These are phyloP conservation scores for Seriola quinqueradiata DNA, from an alignment of 2,113 vertebrate genomes.

Conservation along the genomic window DNA sequence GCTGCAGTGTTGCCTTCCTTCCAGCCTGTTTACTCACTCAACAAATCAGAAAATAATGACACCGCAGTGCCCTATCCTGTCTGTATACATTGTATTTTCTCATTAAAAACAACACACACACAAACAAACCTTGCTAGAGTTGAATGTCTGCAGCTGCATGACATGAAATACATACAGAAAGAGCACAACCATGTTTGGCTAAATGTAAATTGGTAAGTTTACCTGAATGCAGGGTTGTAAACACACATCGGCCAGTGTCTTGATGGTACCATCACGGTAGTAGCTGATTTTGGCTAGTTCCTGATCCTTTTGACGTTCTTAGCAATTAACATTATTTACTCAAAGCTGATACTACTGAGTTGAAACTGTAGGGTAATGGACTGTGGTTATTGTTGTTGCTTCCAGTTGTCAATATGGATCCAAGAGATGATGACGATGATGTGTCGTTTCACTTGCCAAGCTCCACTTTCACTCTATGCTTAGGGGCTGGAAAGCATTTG, in stretches of 20 bases:
- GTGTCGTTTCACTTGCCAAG: neutral
- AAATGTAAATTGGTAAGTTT: neutral
- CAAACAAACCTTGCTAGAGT: neutral
- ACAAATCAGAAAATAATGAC: slow-evolving; percentile 38
- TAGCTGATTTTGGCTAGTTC: neutral
- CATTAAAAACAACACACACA: slow-evolving; percentile 1
- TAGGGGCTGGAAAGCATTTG: slow-evolving; percentile 6
- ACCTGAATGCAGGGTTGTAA: neutral
- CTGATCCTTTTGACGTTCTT: neutral
- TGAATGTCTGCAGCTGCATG: neutral
- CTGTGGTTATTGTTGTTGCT: neutral
- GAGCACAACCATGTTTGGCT: neutral
- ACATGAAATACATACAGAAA: neutral
- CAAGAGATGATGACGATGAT: neutral
- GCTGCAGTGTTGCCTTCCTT: slow-evolving; percentile 18
- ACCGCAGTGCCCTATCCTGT: neutral
- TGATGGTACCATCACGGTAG: neutral
- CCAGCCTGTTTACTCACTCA: slow-evolving; percentile 40
- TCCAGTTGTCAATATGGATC: neutral
- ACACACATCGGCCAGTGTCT: neutral
- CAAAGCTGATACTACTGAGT: neutral
- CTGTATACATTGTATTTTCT: neutral
- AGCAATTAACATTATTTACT: neutral
- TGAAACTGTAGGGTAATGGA: neutral
- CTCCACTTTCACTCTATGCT: slow-evolving; percentile 14